Base-by-base conservation (phyloP, 2,797 vertebrate genomes). In the Hephaestus fuliginosus region DNA sequence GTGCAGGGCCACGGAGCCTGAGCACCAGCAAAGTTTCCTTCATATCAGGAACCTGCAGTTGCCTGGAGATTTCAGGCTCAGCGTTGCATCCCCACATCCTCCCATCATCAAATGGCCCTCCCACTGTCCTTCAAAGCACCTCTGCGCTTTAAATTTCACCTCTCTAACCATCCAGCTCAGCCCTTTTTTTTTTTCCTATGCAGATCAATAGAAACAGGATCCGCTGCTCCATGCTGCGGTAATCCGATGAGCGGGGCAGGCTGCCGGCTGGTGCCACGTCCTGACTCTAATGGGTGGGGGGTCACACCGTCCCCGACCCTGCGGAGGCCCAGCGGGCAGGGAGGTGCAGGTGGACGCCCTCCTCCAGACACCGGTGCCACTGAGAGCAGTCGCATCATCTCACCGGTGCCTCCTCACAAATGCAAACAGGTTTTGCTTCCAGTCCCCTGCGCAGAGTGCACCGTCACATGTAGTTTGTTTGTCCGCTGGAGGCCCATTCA, bases 161-260 rank as follows among this genome's bases (percentile, higher is more conserved):
- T 94, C 90, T 80, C 91, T 85, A 92, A 83, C 91, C 92, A 91
- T 95, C 91, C 89, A 94, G 92, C 91, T 92, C 93, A 93, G 89
- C 90, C 84, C 88, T 91, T 93, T 96, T 95, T 33, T 88, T 91
- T 93, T 96, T 95, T n/a, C 94, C 93, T 92, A 84, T 94, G 85
- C 84, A 81, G 93, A 96, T 96, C 94, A 93, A 95, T 96, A 88
- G 92, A 94, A 95, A 96, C 82, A 86, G 92, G 94, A 96, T 96
- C 94, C 78, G 46, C 44, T 74, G 84, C 91, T 89, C 88, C 83
- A 86, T 89, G 89, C 80, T 82, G 84, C 78, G 89, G 94, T 92
- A 95, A 95, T 89, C 80, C 56, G 94, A 96, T 84, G 88, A 93
- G 81, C 56, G 44, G 83, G 85, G 85, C 82, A 83, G 89, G 83